phyloP scores from a whole-genome alignment of 2,113 vertebrate genomes.

The Scomber japonicus region DNA sequence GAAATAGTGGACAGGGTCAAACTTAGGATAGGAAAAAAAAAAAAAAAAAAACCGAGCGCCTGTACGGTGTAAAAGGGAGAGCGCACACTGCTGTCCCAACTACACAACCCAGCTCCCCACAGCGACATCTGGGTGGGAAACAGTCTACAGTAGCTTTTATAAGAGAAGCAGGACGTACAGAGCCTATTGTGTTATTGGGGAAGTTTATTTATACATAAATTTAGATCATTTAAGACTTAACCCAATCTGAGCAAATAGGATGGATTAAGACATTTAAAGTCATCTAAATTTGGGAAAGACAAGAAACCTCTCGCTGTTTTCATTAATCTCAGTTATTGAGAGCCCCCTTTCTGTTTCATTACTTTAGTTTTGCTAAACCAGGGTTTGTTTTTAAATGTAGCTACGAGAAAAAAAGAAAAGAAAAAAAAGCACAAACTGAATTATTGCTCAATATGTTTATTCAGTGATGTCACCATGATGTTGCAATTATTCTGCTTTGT shows the following conservation, averaged over 20 bases:
- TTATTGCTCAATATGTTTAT: slow-evolving; percentile 38
- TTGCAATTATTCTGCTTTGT: slow-evolving; percentile 52
- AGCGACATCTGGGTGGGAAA: slow-evolving; percentile 82
- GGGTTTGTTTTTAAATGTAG: no score
- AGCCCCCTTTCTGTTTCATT: no score
- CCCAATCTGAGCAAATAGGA: no score
- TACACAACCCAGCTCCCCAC: slow-evolving; percentile 68
- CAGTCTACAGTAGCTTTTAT: neutral
- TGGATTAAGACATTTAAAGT: no score
- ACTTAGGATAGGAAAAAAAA: slow-evolving; percentile 60
- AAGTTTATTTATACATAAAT: no score
- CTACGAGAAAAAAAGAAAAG: neutral
- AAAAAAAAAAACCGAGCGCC: slow-evolving; percentile 45
- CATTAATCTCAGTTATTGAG: no score
- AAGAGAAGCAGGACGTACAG: fast-evolving
- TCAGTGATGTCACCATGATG: neutral
- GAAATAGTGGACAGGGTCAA: slow-evolving; percentile 82
- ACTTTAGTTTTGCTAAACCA: no score
- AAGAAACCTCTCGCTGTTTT: no score
- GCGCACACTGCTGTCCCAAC: slow-evolving; percentile 56
- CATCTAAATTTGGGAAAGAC: no score
- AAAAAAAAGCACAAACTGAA: no score
- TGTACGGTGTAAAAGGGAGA: slow-evolving; percentile 78
- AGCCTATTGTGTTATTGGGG: neutral
- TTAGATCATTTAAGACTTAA: no score